Evolutionary conservation across 1,140 invertebrate species (phyloP), one percentile per base, ranked within the genome.

Genomic region (Drosophila ambigua): DNA sequence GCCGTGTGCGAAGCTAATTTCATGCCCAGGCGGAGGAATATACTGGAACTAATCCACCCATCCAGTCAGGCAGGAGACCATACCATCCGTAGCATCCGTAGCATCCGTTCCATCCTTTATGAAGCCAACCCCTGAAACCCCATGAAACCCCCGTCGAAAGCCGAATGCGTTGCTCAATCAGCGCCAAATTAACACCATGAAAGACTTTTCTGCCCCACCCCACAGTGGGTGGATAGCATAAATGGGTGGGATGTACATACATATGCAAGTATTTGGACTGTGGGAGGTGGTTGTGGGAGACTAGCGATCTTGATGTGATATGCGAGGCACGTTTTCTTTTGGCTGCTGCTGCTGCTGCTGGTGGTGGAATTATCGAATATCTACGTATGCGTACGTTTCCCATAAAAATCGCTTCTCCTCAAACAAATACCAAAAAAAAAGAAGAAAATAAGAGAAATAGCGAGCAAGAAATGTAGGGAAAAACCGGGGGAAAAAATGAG

Each of bases 121-220:
- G 35, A 39, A 39, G 11, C 35, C 64, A 66, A 67, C 64, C 64
- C 64, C 41, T 48, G 35, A 51, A 51, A 35, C 11, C 28, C 20
- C 41, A 11, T 46, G 59, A 44, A 63, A 39, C 11, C 35, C 35
- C 35, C 39, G 35, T 28, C 26, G 46, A 67, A 68, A 16, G 52
- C 48, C 63, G 58, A 76, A 60, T 57, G 44, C 74, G 75, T 78
- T 66, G 72, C 77, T 77, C 80, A 85, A 84, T 84, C 80, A 84
- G 81, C 81, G 80, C 80, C 72, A 84, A 85, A 84, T 85, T 84
- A 84, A 84, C 81, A 84, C 81, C 82, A 84, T 84, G 71, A 83
- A 83, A 83, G 39, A 52, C 57, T 53, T 72, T 72, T 75, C 61
- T 51, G 35, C 26, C 26, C 44, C 59, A 16, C 51, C 35, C 35